Evolutionary conservation across 2,888 invertebrate species (phyloP), one percentile per base, ranked within the genome.

Genomic region (Aethes cnicana): DNA sequence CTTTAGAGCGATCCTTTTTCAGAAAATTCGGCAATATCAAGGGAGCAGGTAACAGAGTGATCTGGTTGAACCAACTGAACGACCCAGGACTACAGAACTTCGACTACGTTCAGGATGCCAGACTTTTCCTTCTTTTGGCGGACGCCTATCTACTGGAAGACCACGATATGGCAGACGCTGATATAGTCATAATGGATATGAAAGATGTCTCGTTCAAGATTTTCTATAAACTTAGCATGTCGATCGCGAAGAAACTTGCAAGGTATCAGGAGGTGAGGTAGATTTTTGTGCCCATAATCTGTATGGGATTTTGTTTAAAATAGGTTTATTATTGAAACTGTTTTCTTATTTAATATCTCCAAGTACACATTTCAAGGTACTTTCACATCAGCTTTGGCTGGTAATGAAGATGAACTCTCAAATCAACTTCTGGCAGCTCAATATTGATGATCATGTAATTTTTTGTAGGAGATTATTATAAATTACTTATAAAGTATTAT

Each of bases 201-300:
- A 50, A 50, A 23, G 36, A 91, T 30, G 89, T 86, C 59, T 76
- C 82, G 12, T 61, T 91, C 57, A 80, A 84, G 8, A 91, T 92
- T 59, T 61, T 91, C 30, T 82, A 90, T 4, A 89, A 84, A 69
- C 74, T 91, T 5, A 83, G 81, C 7, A 68, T 91, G 43, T 83
- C 85, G 0, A 71, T 90, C 9, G 60, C 92, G 25, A 87, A 89
- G 12, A 86, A 91, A 55, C 91, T 91, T 62, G 91, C 91, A 89
- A 82, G 90, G 55, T 91, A 91, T 57, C 86, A 91, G 4, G 92
- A 89, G 70, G 88, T 84, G 64, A 55, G 53, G 39, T 3, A 12
- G 28, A 2, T 16, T 32, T 16, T n/a, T n/a, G n/a, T n/a, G n/a
- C n/a, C n/a, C n/a, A n/a, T n/a, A n/a, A n/a, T n/a, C n/a, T n/a